Evolutionary conservation across 2,888 invertebrate species (phyloP), one percentile per base, ranked within the genome.

Genomic region (Chrysodeixis includens): DNA sequence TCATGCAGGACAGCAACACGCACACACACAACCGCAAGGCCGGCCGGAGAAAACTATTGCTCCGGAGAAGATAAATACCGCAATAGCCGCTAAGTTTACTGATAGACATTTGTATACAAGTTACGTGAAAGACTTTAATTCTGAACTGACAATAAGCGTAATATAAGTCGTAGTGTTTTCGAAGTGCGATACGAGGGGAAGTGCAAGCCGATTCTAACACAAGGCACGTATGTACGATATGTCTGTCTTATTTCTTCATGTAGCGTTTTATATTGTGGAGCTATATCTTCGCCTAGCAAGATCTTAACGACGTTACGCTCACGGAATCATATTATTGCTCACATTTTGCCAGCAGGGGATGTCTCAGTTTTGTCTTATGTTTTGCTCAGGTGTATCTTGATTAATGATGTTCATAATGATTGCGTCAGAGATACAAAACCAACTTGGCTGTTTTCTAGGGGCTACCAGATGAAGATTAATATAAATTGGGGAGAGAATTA

Each of bases 1-100:
- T 95, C 78, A 92, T 95, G 92, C 89, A 91, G 64, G 95, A 95
- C 76, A 88, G 85, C 63, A 85, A 92, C 70, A 76, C 83, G 32
- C 88, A 90, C 67, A 69, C 83, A 66, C 90, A 89, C 74, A 88
- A 84, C 61, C 87, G 87, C 54, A 88, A 83, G 79, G 70, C 79
- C 57, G 87, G 87, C 58, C 71, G 79, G 56, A 88, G 89, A 86
- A 93, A 89, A 91, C 83, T 89, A 84, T 84, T 91, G 56, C 76
- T 88, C 40, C 82, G 82, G 66, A 80, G 83, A 68, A 79, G 80
- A 85, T 89, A 89, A 78, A 86, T 77, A 65, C 63, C 72, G 69
- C 57, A 44, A 68, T 81, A 79, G 73, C 79, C 82, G 71, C 76
- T 83, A 81, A 81, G 73, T 67, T 67, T 71, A 77, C 67, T 70